Conservation (phyloP, 2,888 invertebrate species). For the Cryptus armator region DNA sequence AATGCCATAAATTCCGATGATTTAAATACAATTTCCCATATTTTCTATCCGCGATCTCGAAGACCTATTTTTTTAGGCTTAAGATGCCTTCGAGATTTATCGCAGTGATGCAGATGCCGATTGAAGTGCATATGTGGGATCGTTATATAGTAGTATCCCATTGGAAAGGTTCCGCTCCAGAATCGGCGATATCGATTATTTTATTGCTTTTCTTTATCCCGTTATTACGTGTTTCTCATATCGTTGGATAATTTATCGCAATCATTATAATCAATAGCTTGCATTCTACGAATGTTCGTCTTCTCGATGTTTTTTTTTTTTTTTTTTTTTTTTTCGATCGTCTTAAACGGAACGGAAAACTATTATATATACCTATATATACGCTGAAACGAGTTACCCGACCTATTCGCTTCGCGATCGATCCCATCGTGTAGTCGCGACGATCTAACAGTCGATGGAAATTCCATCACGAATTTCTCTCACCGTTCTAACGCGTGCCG, state of each 20-base stretch:
- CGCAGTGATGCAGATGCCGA: no score
- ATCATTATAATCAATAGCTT: conserved; percentile 7
- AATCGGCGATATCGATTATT: not conserved
- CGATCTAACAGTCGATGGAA: conserved; percentile 63
- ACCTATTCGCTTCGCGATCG: conserved; percentile 6
- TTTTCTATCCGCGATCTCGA: no score
- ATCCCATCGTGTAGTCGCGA: conserved; percentile 11
- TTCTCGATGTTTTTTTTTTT: not conserved
- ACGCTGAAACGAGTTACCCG: not conserved
- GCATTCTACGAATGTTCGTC: conserved; percentile 9
- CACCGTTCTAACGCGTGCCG: conserved; percentile 65
- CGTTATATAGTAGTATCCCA: no score
- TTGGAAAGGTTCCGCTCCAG: not conserved
- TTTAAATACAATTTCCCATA: no score
- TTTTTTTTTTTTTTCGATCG: not conserved
- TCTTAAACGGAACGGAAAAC: conserved; percentile 18
- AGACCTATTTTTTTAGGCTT: no score
- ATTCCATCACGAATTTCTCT: conserved; percentile 70
- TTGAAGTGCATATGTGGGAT: no score
- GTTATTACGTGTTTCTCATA: conserved; percentile 3
- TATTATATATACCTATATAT: not conserved
- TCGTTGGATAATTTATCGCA: not conserved
- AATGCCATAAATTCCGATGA: not conserved
- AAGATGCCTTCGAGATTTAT: no score
- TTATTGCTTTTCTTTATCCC: not conserved